A percentile compares a stretch with the other conserved stretches of the same genome.
phyloP scores from a whole-genome alignment of 2,113 vertebrate genomes.

The Aptenodytes forsteri region DNA sequence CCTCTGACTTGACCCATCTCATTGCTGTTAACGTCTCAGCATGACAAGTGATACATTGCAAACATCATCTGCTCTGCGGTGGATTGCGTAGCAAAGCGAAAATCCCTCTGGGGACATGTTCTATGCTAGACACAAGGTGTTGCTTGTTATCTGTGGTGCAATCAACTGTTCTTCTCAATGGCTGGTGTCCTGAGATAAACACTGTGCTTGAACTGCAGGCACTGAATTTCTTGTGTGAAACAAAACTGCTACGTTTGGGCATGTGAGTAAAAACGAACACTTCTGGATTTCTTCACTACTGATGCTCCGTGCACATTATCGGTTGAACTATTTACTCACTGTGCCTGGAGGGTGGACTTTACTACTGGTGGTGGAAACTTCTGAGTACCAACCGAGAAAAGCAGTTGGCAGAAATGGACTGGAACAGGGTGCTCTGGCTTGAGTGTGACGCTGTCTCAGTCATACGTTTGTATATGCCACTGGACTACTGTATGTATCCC shows the following conservation, averaged over 20 bases:
- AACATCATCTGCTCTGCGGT: not conserved
- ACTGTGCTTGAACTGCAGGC: conserved; percentile 45
- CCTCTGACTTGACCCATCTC: conserved; percentile 5
- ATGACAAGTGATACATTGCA: not conserved
- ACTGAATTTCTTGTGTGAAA: conserved; percentile 15
- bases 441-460: conserved; percentile 11
- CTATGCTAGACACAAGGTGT: conserved; percentile 32
- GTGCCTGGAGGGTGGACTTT: conserved; percentile 16
- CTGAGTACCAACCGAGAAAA: not conserved
- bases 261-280: not conserved
- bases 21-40: conserved; percentile 15
- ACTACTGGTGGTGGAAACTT: conserved; percentile 33
- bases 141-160: conserved; percentile 64
- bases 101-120: not conserved
- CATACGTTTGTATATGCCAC: not conserved
- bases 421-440: conserved; percentile 52
- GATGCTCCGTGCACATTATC: conserved; percentile 31
- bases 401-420: conserved; percentile 31
- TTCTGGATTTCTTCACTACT: conserved; percentile 74
- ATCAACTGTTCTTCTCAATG: conserved; percentile 55
- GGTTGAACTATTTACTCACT: conserved; percentile 47
- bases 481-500: conserved; percentile 44
- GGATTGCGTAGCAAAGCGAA: not conserved
- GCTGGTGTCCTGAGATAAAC: conserved; percentile 28
- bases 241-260: conserved; percentile 22